A percentile compares a stretch with the other conserved stretches of the same genome.
These are phyloP conservation scores for Radopholus similis DNA, from an alignment of 1,140 invertebrate species.

Conservation along the genomic window DNA sequence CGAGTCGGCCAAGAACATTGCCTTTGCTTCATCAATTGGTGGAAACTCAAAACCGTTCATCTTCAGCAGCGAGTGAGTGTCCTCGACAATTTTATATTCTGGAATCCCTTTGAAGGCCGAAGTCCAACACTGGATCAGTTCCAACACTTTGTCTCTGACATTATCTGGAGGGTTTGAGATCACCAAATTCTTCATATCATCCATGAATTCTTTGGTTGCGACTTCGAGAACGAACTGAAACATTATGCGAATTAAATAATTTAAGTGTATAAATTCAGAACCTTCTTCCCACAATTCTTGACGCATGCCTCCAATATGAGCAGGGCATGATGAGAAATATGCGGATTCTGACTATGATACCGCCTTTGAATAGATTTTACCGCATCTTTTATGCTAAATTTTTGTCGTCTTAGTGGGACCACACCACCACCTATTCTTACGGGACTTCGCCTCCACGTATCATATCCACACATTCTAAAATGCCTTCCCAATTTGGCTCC, in stretches of 20 bases:
- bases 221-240: conserved; percentile 82
- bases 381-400: conserved; percentile 49
- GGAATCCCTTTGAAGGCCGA: conserved; percentile 87
- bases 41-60: conserved; percentile 77
- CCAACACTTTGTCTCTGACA: conserved; percentile 76
- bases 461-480: conserved; percentile 55
- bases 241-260: too few species aligned
- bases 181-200: conserved; percentile 73
- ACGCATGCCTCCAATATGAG: conserved; percentile 85
- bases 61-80: conserved; percentile 56
- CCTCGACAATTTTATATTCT: conserved; percentile 75
- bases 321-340: conserved; percentile 56
- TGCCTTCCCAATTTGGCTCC: conserved; percentile 57
- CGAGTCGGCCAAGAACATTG: conserved; percentile 92
- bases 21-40: conserved; percentile 86
- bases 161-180: conserved; percentile 41
- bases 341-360: conserved; percentile 49
- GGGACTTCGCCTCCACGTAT: conserved; percentile 53
- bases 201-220: conserved; percentile 85
- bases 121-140: conserved; percentile 92
- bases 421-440: conserved; percentile 32
- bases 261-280: background rate
- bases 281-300: conserved; percentile 83
- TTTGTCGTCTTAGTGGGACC: background rate
- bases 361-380: conserved; percentile 51